Evolutionary conservation across 2,797 vertebrate genomes (phyloP).

Genomic region (Hemitrygon akajei): DNA sequence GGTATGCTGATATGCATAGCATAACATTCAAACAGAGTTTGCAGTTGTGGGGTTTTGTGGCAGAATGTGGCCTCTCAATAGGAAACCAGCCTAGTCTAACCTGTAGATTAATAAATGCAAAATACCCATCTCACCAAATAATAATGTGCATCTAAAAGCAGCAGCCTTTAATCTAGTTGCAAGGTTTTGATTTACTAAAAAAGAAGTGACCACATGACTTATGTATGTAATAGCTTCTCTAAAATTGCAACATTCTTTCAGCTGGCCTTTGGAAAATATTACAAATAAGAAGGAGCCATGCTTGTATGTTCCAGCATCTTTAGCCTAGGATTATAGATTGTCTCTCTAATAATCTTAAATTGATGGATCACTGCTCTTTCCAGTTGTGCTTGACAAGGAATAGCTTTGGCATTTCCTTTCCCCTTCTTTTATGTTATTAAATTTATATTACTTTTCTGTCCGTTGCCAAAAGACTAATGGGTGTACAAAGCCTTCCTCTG

Average conservation of each 20-base stretch:
- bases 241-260: constrained; percentile 38
- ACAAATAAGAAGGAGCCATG: constrained; percentile 40
- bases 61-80: not conserved
- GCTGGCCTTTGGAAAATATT: constrained; percentile 39
- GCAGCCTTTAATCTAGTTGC: constrained; percentile 2
- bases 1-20: not conserved
- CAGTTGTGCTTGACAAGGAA: constrained; percentile 48
- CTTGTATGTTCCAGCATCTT: constrained; percentile 47
- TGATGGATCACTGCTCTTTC: constrained; percentile 52
- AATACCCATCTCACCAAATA: constrained; percentile 12
- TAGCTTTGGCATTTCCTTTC: constrained; percentile 50
- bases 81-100: not conserved
- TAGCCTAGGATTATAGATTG: constrained; percentile 46
- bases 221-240: constrained; percentile 4
- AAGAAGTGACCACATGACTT: constrained; percentile 4
- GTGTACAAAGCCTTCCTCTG: constrained; percentile 36
- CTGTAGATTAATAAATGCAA: not conserved
- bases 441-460: constrained; percentile 44
- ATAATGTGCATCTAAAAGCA: not conserved
- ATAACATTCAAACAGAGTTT: constrained; percentile 5
- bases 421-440: constrained; percentile 46
- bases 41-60: not conserved
- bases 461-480: constrained; percentile 44
- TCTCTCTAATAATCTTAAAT: constrained; percentile 56
- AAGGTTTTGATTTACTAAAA: not conserved